Evolutionary conservation across 2,797 vertebrate genomes (phyloP).

Genomic region (Chiloscyllium punctatum): DNA sequence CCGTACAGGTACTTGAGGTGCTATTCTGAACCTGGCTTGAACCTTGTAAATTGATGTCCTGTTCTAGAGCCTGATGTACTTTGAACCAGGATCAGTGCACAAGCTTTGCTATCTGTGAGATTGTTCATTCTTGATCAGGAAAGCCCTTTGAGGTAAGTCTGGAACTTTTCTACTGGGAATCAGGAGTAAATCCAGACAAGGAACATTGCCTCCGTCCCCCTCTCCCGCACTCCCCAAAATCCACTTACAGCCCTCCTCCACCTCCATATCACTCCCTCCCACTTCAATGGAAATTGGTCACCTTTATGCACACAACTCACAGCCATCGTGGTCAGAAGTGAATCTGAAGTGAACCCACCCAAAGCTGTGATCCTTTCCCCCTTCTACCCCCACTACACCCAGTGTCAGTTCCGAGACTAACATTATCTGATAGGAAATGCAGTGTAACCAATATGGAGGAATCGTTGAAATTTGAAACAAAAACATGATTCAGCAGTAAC

Average conservation of each 20-base stretch:
- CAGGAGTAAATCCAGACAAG: background rate
- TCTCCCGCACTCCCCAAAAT: background rate
- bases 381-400: too few species aligned
- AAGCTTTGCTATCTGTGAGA: background rate
- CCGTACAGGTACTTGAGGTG: background rate
- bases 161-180: background rate
- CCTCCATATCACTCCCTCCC: background rate
- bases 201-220: background rate
- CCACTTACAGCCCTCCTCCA: background rate
- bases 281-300: background rate
- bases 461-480: too few species aligned
- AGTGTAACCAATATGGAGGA: too few species aligned
- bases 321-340: background rate
- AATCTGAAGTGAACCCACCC: background rate
- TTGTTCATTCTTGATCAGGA: background rate
- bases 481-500: too few species aligned
- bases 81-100: background rate
- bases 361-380: too few species aligned
- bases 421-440: too few species aligned
- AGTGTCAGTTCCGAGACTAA: too few species aligned
- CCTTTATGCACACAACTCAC: background rate
- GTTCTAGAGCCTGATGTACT: background rate
- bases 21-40: background rate
- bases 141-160: background rate
- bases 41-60: background rate